Evolutionary conservation across 2,113 vertebrate species (phyloP), one percentile per base, ranked within the genome.

Genomic region (Excalfactoria chinensis): DNA sequence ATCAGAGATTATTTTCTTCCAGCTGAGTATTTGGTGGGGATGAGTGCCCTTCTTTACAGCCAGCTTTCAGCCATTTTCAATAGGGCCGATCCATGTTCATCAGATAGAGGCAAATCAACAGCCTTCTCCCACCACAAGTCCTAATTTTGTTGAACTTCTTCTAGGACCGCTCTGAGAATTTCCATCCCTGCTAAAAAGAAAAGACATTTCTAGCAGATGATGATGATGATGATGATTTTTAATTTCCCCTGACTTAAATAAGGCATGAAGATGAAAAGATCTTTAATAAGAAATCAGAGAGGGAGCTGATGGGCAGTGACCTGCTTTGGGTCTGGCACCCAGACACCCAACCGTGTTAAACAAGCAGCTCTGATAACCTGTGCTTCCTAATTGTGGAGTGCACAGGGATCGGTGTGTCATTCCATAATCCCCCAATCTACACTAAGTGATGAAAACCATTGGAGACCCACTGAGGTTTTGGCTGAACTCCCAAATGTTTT

Each of bases 1-100:
- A 80, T 58, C 76, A 69, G 66, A 85, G 81, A 78, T 41, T 28
- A 53, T 93, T 90, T 88, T 69, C 30, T 43, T 40, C 40, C 81
- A 46, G 40, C 18, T 59, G 77, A 8, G 66, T 25, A 11, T 55
- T 35, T 5, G 49, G 49, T 18, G 3, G 82, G 67, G 43, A 34
- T 1, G 19, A 86, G 56, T 2, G 5, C 30, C 77, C 12, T 1
- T 40, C 83, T 16, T 78, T 8, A 26, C 16, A 73, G 56, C 60
- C 41, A 43, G 81, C 53, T 75, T 69, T 22, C 53, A 9, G 83
- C 25, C 78, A 21, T 66, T n/a, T 78, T 78, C 58, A 63, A 56
- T 60, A 78, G 62, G 37, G 12, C 53, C 26, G 7, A 28, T 62
- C 41, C 55, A 4, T n/a, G 9, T 40, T 67, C 67, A 40, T 37